Evolutionary conservation across 2,113 vertebrate species (phyloP).

Genomic region (Eulemur macaco): DNA sequence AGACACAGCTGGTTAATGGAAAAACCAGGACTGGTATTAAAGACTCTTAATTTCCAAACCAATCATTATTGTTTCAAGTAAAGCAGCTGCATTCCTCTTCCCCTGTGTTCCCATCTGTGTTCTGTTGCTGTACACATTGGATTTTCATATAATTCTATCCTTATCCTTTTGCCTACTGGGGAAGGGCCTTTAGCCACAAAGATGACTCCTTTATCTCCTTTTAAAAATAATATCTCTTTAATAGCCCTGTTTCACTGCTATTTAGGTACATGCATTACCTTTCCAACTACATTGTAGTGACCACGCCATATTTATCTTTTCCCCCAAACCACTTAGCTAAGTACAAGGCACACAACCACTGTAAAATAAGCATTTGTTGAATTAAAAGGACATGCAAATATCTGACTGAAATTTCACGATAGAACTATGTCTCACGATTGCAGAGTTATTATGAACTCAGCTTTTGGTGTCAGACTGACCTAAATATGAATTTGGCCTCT

Average conservation of each 20-base stretch:
- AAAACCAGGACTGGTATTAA: not conserved
- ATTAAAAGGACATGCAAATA: constrained; percentile 38
- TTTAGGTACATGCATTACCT: not conserved
- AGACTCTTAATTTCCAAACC: not conserved
- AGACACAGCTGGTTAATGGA: not conserved
- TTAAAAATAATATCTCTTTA: not conserved
- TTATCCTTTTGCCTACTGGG: not conserved
- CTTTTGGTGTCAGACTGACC: constrained; percentile 13
- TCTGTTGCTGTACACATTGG: not conserved
- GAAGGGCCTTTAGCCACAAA: not conserved
- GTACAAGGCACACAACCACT: not conserved
- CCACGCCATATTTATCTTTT: not conserved
- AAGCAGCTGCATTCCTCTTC: not conserved
- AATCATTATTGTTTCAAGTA: not conserved
- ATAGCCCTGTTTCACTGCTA: not conserved
- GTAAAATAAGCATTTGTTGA: not conserved
- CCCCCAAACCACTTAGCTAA: not conserved
- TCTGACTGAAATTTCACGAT: not conserved
- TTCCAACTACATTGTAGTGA: not conserved
- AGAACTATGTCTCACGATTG: not conserved
- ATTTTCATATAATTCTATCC: not conserved
- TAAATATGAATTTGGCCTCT: not conserved
- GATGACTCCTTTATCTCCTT: not conserved
- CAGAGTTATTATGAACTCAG: not conserved
- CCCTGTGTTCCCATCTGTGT: not conserved